phyloP scores from a whole-genome alignment of 2,113 vertebrate genomes.

The Panthera uncia region DNA sequence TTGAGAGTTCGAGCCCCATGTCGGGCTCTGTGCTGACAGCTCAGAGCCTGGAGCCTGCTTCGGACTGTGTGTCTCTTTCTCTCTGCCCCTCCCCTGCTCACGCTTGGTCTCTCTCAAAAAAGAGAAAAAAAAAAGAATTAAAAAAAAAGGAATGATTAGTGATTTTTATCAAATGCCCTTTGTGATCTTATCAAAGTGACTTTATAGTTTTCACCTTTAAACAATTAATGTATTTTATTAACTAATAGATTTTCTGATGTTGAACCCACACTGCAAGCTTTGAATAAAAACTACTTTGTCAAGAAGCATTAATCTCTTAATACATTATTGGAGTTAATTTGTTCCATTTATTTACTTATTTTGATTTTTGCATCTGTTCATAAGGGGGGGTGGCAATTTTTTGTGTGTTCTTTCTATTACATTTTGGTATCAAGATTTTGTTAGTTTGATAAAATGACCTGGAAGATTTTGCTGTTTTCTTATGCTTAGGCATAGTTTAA shows the following conservation, averaged over 20 bases:
- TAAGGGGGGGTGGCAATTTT: background rate
- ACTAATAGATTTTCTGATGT: background rate
- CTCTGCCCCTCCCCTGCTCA: too few species aligned
- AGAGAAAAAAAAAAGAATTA: too few species aligned
- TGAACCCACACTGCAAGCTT: background rate
- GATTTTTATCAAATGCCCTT: background rate
- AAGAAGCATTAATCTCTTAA: background rate
- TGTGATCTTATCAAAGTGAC: background rate
- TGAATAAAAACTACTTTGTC: background rate
- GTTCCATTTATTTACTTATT: background rate
- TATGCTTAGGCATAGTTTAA: constrained; percentile 2
- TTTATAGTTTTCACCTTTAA: background rate
- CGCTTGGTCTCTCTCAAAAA: too few species aligned
- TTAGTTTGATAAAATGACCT: constrained; percentile 12
- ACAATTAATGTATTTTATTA: constrained; percentile 7
- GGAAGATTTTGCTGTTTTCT: background rate
- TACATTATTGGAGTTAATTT: background rate
- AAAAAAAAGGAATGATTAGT: too few species aligned
- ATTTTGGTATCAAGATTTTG: background rate
- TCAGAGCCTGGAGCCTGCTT: too few species aligned
- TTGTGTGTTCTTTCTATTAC: background rate
- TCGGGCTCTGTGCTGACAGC: too few species aligned
- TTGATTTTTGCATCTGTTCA: constrained; percentile 1
- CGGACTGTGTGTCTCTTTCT: too few species aligned
- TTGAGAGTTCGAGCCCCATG: too few species aligned